These are phyloP conservation scores for Petaurus breviceps DNA, from an alignment of 2,113 vertebrate genomes.

Conservation along the genomic window DNA sequence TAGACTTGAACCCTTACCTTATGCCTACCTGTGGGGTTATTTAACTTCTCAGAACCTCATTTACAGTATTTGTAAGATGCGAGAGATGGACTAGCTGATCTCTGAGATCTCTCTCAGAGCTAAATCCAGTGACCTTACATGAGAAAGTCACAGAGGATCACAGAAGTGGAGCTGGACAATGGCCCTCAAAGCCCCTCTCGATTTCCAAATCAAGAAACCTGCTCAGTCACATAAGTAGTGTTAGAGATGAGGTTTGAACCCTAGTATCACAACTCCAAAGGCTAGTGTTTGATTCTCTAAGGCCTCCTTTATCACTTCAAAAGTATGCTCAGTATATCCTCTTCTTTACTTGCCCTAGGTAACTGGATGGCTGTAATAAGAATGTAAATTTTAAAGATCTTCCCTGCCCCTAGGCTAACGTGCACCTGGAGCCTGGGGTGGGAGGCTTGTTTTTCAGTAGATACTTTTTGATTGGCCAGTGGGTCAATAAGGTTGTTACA, in stretches of 20 bases:
- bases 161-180: neutral
- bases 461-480: too few relatives aligned
- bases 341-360: neutral
- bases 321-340: neutral
- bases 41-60: too few relatives aligned
- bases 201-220: neutral
- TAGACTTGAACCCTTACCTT: neutral
- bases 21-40: neutral
- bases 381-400: too few relatives aligned
- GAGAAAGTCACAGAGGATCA: neutral
- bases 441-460: too few relatives aligned
- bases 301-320: neutral
- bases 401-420: too few relatives aligned
- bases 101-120: neutral
- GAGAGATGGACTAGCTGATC: neutral
- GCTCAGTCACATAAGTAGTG: neutral
- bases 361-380: too few relatives aligned
- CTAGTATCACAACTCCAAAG: neutral
- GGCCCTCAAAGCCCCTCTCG: neutral
- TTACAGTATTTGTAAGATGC: too few relatives aligned
- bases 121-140: neutral
- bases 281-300: neutral
- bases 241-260: neutral
- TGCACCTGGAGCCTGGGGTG: too few relatives aligned
- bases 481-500: too few relatives aligned